These are phyloP conservation scores for Oscheius sp. DNA, from an alignment of 2,888 invertebrate genomes.

Conservation along the genomic window DNA sequence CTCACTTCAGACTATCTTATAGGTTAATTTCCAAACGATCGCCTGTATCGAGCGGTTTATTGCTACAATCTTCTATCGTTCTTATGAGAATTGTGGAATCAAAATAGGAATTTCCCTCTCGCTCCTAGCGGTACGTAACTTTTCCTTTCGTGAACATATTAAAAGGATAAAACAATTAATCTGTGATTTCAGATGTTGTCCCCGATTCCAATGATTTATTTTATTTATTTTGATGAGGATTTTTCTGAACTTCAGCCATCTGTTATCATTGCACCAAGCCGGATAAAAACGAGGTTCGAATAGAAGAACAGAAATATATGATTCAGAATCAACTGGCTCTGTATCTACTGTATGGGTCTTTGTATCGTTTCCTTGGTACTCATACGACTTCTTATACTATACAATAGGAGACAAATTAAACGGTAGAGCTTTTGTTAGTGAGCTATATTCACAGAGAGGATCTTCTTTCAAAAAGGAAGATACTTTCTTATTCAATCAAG, in stretches of 20 bases:
- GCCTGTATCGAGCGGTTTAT: slow-evolving; percentile 4
- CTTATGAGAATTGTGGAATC: neutral
- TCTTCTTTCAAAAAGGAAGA: too few species aligned
- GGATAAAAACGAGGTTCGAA: neutral
- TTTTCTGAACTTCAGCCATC: neutral
- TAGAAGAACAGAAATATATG: too few species aligned
- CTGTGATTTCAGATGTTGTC: slow-evolving; percentile 3
- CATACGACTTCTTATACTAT: neutral
- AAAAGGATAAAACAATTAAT: too few species aligned
- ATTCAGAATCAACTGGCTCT: slow-evolving; percentile 15
- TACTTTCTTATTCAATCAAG: too few species aligned
- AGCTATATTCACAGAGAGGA: neutral
- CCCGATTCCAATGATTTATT: neutral
- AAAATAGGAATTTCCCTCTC: neutral
- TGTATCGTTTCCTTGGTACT: slow-evolving; percentile 9
- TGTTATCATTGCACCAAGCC: neutral
- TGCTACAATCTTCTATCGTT: neutral
- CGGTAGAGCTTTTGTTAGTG: neutral
- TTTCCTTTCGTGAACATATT: neutral
- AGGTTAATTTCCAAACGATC: slow-evolving; percentile 12
- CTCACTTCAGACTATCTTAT: neutral
- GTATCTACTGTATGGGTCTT: neutral
- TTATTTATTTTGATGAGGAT: slow-evolving; percentile 2
- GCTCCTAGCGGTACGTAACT: neutral
- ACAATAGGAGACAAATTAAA: neutral